Base-by-base conservation (phyloP, 1,140 invertebrate genomes). In the Scaptomyza graminum region DNA sequence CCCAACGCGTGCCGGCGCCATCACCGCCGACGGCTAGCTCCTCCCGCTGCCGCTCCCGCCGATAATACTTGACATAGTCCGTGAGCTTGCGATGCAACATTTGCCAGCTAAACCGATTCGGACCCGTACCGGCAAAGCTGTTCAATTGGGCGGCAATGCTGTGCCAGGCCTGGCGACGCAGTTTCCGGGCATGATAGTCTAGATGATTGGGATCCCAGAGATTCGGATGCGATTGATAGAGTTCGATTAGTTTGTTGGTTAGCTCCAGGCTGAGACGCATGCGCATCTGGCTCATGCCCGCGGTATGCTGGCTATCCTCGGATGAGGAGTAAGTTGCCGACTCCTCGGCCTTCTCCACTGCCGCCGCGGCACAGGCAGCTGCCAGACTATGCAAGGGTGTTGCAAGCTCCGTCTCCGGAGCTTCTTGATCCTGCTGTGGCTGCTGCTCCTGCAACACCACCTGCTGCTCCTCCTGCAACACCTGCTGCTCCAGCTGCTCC, bases 121-220 rank as follows among this genome's bases (percentile, higher is more conserved):
- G 9, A 5, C 46, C 12, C n/a, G n/a, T n/a, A 0, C 28, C 44
- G 0, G 57, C 7, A 1, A 11, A 34, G 0, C 18, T 15, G 34
- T 80, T 89, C 11, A 90, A 25, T n/a, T 89, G 41, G 9, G 46
- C 34, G 0, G 84, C 71, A 3, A 90, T 57, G n/a, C 22, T 25
- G n/a, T 76, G 73, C 89, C 89, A 90, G 13, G 84, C 70, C 4
- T 49, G 56, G n/a, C 81, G 79, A 0, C 89, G 74, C 9, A 70
- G 65, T 7, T 61, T 62, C 0, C 89, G 67, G 1, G 54, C 44
- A 22, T 74, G 71, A 39, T 75, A 90, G 64, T 90, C 89, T 37
- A 83, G 49, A 54, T 90, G 76, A 67, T 89, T 85, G 46, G 89
- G 89, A 67, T 90, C 72, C 89, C 89, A 90, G 0, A 90, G 79